A percentile compares a stretch with the other conserved stretches of the same genome.
Evolutionary conservation across 2,888 invertebrate species (phyloP).

Genomic region (Bruchidius siliquastri): DNA sequence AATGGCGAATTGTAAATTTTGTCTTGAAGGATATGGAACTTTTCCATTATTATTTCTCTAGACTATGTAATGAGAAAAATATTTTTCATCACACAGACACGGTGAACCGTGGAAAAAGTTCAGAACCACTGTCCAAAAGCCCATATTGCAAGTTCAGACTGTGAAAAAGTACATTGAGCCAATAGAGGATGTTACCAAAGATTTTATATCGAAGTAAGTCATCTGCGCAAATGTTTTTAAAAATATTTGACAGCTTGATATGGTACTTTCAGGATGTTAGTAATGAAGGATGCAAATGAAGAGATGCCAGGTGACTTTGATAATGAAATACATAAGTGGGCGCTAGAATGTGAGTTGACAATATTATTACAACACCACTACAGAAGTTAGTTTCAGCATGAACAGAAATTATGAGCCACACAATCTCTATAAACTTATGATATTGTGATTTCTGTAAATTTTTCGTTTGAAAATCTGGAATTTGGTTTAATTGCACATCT

Average conservation of each 20-base stretch:
- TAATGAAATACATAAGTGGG: constrained; percentile 75
- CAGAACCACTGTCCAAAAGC: constrained; percentile 71
- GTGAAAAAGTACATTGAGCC: constrained; percentile 67
- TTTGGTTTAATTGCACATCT: too few relatives aligned
- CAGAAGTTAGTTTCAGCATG: too few relatives aligned
- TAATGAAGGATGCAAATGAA: constrained; percentile 51
- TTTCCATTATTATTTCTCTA: too few relatives aligned
- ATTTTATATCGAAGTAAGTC: constrained; percentile 61
- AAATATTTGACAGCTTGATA: neutral
- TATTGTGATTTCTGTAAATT: too few relatives aligned
- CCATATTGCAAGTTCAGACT: constrained; percentile 69
- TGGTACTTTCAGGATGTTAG: constrained; percentile 51
- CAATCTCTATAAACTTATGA: too few relatives aligned
- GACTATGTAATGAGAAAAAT: too few relatives aligned
- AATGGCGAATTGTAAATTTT: too few relatives aligned
- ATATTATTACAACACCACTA: too few relatives aligned
- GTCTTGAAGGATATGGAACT: too few relatives aligned
- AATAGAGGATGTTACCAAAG: constrained; percentile 65
- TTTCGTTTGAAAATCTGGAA: too few relatives aligned
- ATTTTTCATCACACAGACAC: constrained; percentile 53
- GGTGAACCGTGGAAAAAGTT: constrained; percentile 78
- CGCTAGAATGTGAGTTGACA: constrained; percentile 65
- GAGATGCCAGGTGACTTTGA: constrained; percentile 65
- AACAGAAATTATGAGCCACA: too few relatives aligned
- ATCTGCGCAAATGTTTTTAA: neutral